Evolutionary conservation across 1,140 invertebrate species (phyloP).

Genomic region (Bombus superbus): DNA sequence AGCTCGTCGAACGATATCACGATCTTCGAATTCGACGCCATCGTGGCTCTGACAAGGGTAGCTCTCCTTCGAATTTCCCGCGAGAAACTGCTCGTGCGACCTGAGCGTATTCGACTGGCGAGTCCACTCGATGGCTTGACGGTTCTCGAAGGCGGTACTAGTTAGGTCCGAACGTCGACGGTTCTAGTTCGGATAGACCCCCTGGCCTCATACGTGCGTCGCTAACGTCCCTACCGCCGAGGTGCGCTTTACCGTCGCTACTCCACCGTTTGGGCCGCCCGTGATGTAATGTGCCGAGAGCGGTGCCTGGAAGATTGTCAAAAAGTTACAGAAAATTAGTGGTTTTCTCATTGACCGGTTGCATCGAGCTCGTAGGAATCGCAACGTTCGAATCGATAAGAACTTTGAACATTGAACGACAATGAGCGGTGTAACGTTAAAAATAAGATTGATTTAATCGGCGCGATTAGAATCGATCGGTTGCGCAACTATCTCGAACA

Average conservation of each 20-base stretch:
- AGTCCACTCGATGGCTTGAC: constrained; percentile 38
- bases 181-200: constrained; percentile 79
- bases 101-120: constrained; percentile 9
- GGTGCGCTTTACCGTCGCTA: constrained; percentile 81
- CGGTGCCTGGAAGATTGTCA: constrained; percentile 73
- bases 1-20: not conserved
- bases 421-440: not conserved
- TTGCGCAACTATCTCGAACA: not conserved
- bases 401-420: no score
- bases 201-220: constrained; percentile 85
- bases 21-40: constrained; percentile 2
- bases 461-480: constrained; percentile 4
- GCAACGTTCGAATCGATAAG: not conserved
- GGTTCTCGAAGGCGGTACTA: constrained; percentile 52
- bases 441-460: not conserved
- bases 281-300: constrained; percentile 82
- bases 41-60: not conserved
- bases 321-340: not conserved
- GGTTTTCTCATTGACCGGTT: not conserved
- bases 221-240: constrained; percentile 83
- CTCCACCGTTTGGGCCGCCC: constrained; percentile 82
- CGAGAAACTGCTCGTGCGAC: constrained; percentile 13
- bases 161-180: constrained; percentile 67
- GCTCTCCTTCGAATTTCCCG: not conserved
- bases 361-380: not conserved